Conservation (phyloP, 1,140 invertebrate genomes). For the Temnothorax nylanderi region DNA sequence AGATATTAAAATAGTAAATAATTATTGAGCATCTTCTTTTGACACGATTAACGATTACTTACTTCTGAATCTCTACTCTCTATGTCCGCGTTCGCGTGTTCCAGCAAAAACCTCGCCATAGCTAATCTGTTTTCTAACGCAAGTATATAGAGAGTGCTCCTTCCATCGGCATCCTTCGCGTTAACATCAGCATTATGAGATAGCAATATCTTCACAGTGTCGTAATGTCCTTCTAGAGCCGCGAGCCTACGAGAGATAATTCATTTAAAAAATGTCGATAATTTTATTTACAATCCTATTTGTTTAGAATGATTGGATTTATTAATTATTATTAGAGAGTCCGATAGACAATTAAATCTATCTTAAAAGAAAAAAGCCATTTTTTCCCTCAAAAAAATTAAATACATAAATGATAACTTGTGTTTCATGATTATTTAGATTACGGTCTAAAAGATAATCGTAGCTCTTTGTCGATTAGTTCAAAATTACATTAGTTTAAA, state of each 20-base stretch:
- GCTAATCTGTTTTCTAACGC: conserved; percentile 95
- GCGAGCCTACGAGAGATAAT: conserved; percentile 88
- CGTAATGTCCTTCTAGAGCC: conserved; percentile 94
- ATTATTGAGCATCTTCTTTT: neutral
- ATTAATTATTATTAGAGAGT: neutral
- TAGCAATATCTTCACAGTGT: conserved; percentile 91
- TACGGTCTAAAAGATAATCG: neutral
- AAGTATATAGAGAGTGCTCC: conserved; percentile 96
- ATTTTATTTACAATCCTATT: conserved; percentile 49
- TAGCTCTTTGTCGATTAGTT: neutral
- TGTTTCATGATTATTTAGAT: neutral
- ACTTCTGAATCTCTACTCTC: conserved; percentile 96
- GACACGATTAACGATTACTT: conserved; percentile 75
- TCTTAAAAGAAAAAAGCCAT: neutral
- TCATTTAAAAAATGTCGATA: conserved; percentile 16
- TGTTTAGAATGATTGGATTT: conserved; percentile 1
- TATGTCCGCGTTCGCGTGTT: conserved; percentile 92
- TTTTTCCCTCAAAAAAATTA: neutral
- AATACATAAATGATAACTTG: neutral
- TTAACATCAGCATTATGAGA: conserved; percentile 94
- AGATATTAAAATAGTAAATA: neutral
- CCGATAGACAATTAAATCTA: neutral
- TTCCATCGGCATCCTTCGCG: conserved; percentile 95
- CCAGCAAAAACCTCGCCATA: conserved; percentile 93
- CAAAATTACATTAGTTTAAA: neutral